phyloP scores from a whole-genome alignment of 2,113 vertebrate species.

The Cepphus grylle region DNA sequence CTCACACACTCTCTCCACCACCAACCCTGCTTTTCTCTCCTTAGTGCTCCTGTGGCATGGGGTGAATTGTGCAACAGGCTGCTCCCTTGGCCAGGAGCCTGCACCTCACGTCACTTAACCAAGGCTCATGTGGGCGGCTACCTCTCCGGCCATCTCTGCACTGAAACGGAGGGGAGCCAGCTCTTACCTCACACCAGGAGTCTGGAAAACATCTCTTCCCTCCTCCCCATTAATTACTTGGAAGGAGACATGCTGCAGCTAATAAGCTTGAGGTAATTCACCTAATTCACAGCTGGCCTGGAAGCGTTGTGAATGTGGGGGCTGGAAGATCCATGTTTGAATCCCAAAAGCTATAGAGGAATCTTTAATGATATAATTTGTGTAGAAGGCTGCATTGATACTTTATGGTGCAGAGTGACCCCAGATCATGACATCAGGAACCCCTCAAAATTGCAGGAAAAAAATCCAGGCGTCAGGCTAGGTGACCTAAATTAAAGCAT shows the following conservation, averaged over 20 bases:
- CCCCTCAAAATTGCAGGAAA: neutral
- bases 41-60: neutral
- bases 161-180: neutral
- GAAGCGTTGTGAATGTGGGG: neutral
- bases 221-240: conserved; percentile 5
- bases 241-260: neutral
- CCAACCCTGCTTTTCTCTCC: neutral
- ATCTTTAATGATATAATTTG: neutral
- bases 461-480: neutral
- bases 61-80: neutral
- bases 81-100: neutral
- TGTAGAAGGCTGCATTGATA: neutral
- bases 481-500: neutral
- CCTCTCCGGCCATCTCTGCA: neutral
- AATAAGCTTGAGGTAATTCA: conserved; percentile 40
- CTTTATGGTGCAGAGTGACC: neutral
- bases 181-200: conserved; percentile 38
- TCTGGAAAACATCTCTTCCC: neutral
- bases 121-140: neutral
- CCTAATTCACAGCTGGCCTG: neutral
- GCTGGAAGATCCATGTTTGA: neutral
- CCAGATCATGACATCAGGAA: neutral
- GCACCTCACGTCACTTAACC: neutral
- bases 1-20: neutral
- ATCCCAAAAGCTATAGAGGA: neutral